Conservation (phyloP, 2,797 vertebrate species). For the Neomorphus geoffroyi region DNA sequence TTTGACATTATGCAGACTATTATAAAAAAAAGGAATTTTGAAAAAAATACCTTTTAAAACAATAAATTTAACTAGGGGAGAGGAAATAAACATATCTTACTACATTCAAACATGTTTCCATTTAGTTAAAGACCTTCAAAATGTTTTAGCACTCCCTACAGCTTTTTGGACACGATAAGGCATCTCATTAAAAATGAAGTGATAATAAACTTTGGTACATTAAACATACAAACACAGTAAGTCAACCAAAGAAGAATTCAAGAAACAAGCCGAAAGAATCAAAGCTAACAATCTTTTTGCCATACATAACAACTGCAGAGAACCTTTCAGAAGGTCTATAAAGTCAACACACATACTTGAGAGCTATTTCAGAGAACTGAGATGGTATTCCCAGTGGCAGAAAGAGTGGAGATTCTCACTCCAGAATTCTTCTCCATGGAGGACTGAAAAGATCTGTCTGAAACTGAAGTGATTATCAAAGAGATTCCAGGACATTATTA, state of each 20-base stretch:
- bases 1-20: background rate
- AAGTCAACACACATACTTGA: background rate
- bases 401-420: background rate
- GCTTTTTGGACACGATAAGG: background rate
- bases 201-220: background rate
- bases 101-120: background rate
- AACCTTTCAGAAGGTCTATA: background rate
- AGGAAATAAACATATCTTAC: background rate
- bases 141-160: background rate
- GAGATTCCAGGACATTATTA: background rate
- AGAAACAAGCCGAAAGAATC: background rate
- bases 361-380: background rate
- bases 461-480: background rate
- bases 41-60: background rate
- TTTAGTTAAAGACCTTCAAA: background rate
- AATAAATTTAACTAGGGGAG: background rate
- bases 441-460: background rate
- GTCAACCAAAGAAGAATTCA: background rate
- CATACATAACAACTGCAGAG: background rate
- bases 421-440: background rate
- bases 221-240: background rate
- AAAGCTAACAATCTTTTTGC: background rate
- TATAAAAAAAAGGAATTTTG: background rate
- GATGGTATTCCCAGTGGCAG: background rate
- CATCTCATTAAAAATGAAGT: background rate